These are phyloP conservation scores for Lichenostomus cassidix DNA, from an alignment of 2,113 vertebrate species.

Conservation along the genomic window DNA sequence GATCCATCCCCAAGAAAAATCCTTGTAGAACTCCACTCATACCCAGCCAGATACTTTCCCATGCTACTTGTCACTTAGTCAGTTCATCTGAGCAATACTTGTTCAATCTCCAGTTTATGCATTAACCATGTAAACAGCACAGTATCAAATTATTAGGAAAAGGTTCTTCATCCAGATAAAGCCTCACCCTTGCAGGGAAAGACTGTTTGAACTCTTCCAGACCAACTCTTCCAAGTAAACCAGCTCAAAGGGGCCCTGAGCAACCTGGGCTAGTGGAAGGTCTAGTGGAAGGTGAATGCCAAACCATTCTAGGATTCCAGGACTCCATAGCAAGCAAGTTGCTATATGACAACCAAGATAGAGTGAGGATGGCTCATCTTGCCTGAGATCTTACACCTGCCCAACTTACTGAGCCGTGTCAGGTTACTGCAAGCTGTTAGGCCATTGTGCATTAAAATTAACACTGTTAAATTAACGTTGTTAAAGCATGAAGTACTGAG, in stretches of 20 bases:
- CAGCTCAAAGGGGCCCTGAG: background rate
- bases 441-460: background rate
- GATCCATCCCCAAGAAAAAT: background rate
- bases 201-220: background rate
- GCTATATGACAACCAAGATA: background rate
- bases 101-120: background rate
- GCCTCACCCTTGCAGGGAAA: accelerated
- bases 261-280: background rate
- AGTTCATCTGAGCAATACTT: background rate
- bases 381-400: background rate
- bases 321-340: background rate
- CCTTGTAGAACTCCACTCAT: background rate
- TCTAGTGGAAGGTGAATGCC: background rate
- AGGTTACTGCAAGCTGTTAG: background rate
- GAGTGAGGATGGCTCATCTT: background rate
- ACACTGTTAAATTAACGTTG: background rate
- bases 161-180: background rate
- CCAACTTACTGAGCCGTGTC: background rate
- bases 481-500: background rate
- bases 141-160: background rate
- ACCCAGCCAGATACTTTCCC: background rate
- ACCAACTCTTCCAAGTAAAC: background rate
- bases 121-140: background rate
- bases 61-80: background rate
- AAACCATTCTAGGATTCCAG: background rate